These are phyloP conservation scores for Oscheius sp. DNA, from an alignment of 2,888 invertebrate species.

Conservation along the genomic window DNA sequence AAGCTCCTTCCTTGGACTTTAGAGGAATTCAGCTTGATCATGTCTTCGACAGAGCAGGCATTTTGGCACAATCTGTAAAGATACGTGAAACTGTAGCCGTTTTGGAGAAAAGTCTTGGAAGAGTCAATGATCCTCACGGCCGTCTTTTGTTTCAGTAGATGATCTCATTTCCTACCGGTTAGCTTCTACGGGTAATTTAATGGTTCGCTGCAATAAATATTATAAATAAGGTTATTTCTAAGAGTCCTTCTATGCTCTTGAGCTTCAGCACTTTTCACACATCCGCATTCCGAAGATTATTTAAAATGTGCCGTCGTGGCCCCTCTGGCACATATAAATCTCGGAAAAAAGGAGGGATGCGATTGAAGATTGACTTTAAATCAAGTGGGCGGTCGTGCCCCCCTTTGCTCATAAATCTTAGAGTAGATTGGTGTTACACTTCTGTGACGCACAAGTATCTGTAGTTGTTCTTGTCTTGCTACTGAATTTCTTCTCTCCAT, in stretches of 20 bases:
- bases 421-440: constrained; percentile 37
- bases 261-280: background rate
- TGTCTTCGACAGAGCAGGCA: constrained; percentile 32
- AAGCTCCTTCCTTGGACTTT: constrained; percentile 21
- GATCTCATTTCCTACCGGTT: background rate
- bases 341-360: no score
- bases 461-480: constrained; percentile 9
- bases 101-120: constrained; percentile 16
- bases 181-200: no score
- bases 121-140: background rate
- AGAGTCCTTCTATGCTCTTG: background rate
- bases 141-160: constrained; percentile 8
- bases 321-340: no score
- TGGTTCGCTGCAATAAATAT: background rate
- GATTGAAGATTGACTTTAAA: background rate
- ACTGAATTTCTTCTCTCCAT: no score
- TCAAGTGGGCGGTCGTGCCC: constrained; percentile 25
- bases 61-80: constrained; percentile 27
- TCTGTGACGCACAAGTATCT: constrained; percentile 36
- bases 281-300: no score
- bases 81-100: constrained; percentile 25
- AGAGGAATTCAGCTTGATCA: constrained; percentile 28
- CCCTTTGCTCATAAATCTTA: constrained; percentile 30
- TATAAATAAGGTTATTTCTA: background rate
- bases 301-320: no score